Evolutionary conservation across 2,797 vertebrate genomes (phyloP).

Genomic region (Taenioides sp.): DNA sequence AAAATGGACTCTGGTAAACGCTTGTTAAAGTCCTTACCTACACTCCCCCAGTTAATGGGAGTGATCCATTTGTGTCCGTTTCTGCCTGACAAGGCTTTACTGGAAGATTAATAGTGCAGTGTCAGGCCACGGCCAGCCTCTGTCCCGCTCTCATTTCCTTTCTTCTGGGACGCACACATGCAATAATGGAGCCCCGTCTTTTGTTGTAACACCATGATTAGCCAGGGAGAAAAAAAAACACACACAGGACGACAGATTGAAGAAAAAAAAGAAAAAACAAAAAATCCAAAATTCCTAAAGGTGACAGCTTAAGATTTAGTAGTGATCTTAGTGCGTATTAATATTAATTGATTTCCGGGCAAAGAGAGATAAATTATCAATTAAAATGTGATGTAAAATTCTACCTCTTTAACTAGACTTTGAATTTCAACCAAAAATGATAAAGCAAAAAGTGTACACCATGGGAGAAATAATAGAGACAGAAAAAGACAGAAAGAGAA

Average conservation of each 20-base stretch:
- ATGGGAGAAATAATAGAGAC: constrained; percentile 51
- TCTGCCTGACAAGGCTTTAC: constrained; percentile 99
- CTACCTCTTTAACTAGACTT: constrained; percentile 60
- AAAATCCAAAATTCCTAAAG: constrained; percentile 47
- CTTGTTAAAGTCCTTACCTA: constrained; percentile 99
- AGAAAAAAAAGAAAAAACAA: constrained; percentile 61
- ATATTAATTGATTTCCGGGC: constrained; percentile 78
- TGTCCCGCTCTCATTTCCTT: constrained; percentile 98
- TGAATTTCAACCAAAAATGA: constrained; percentile 42
- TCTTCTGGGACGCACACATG: constrained; percentile 89
- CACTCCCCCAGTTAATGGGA: constrained; percentile 97
- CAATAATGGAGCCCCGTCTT: constrained; percentile 97
- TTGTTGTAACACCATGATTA: constrained; percentile 97
- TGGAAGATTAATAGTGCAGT: constrained; percentile 99
- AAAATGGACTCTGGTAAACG: constrained; percentile 99
- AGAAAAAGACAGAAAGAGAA: constrained; percentile 52
- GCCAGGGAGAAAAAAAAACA: constrained; percentile 77
- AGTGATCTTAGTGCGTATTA: constrained; percentile 58
- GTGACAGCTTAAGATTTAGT: constrained; percentile 56
- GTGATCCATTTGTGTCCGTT: constrained; percentile 99
- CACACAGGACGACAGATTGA: constrained; percentile 70
- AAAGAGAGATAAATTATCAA: constrained; percentile 72
- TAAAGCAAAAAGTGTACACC: constrained; percentile 48
- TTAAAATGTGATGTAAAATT: constrained; percentile 64
- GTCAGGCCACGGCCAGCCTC: constrained; percentile 97